A percentile compares a stretch with the other conserved stretches of the same genome.
These are phyloP conservation scores for Gerris lacustris DNA, from an alignment of 2,888 invertebrate species.

Conservation along the genomic window DNA sequence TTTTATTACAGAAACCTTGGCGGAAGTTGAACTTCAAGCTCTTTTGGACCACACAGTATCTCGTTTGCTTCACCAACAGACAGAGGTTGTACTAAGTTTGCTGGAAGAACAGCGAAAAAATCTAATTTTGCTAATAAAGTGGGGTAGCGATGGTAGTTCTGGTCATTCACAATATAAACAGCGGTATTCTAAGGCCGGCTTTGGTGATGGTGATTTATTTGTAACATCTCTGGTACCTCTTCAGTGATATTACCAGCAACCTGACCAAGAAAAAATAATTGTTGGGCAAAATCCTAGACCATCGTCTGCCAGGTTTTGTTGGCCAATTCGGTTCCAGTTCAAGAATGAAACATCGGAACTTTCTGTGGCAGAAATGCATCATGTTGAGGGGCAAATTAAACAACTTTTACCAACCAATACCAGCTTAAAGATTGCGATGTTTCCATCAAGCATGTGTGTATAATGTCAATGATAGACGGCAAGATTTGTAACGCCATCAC, in stretches of 20 bases:
- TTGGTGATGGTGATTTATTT: conserved; percentile 17
- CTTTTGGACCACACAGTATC: neutral
- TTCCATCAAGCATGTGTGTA: too few relatives aligned
- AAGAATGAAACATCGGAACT: conserved; percentile 30
- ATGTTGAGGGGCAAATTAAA: conserved; percentile 16
- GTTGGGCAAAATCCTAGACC: conserved; percentile 33
- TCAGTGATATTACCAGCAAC: conserved; percentile 25
- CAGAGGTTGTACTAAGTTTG: neutral
- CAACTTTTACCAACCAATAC: neutral
- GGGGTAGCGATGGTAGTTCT: neutral
- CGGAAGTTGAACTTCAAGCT: neutral
- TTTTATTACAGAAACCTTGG: neutral
- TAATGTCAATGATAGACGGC: conserved; percentile 23
- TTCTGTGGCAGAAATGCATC: conserved; percentile 15
- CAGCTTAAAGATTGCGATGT: too few relatives aligned
- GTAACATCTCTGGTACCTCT: conserved; percentile 30
- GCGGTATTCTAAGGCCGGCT: neutral
- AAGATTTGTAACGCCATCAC: conserved; percentile 21
- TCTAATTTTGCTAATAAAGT: neutral
- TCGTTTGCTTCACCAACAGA: neutral
- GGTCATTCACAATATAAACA: neutral
- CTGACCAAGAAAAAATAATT: conserved; percentile 21
- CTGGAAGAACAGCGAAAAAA: neutral
- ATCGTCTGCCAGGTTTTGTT: conserved; percentile 31
- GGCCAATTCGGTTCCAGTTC: conserved; percentile 32